Conservation (phyloP, 2,113 vertebrate genomes). For the Spermophilus dauricus region DNA sequence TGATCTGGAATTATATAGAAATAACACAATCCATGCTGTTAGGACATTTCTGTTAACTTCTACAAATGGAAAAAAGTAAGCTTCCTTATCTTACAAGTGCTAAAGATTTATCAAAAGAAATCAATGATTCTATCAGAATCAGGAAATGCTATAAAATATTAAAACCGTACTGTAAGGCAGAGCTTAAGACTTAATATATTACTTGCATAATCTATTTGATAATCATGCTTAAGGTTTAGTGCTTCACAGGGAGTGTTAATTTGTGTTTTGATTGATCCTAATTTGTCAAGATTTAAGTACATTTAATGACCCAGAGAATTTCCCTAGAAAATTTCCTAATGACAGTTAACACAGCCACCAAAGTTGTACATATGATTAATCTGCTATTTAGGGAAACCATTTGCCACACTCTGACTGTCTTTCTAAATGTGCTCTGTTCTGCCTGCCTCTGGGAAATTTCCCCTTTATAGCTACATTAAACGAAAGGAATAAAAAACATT, state of each 20-base stretch:
- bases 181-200: constrained; percentile 60
- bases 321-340: constrained; percentile 67
- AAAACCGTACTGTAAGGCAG: neutral
- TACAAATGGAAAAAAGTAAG: constrained; percentile 47
- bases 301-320: constrained; percentile 69
- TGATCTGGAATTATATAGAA: neutral
- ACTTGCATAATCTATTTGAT: constrained; percentile 61
- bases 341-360: constrained; percentile 51
- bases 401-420: constrained; percentile 39
- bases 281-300: constrained; percentile 72
- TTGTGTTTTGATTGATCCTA: constrained; percentile 75
- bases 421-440: constrained; percentile 8
- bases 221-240: constrained; percentile 52
- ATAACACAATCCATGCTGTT: neutral
- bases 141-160: constrained; percentile 35
- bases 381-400: constrained; percentile 56
- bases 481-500: constrained; percentile 4
- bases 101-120: constrained; percentile 62
- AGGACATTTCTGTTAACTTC: neutral
- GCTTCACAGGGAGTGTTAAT: constrained; percentile 63
- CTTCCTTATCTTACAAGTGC: neutral
- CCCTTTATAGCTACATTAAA: neutral
- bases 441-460: neutral
- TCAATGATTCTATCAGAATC: constrained; percentile 22
- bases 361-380: constrained; percentile 67